phyloP scores from a whole-genome alignment of 2,797 vertebrate species.

The Danio albolineatus region DNA sequence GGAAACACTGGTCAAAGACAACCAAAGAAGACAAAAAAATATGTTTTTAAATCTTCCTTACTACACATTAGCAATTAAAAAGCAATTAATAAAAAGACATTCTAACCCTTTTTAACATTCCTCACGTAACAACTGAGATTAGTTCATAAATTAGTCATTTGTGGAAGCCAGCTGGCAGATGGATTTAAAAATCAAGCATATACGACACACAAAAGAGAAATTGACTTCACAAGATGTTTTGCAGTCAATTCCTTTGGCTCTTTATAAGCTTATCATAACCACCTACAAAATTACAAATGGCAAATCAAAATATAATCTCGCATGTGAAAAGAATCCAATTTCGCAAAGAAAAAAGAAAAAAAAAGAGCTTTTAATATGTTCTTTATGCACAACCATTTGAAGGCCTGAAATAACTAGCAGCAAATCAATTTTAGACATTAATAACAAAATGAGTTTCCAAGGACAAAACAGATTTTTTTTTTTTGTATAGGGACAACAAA shows the following conservation, averaged over 20 bases:
- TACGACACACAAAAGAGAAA: background rate
- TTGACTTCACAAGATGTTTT: slow-evolving; percentile 12
- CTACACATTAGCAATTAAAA: too few relatives aligned
- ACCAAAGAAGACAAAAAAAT: too few relatives aligned
- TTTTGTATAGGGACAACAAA: background rate
- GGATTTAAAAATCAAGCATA: background rate
- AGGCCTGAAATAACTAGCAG: slow-evolving; percentile 16
- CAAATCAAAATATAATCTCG: slow-evolving; percentile 29
- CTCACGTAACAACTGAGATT: background rate
- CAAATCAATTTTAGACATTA: slow-evolving; percentile 16
- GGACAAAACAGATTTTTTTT: slow-evolving; percentile 8
- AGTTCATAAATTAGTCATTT: background rate
- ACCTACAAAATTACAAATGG: slow-evolving; percentile 15
- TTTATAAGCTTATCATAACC: slow-evolving; percentile 4
- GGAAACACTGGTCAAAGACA: too few relatives aligned
- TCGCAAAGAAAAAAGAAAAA: background rate
- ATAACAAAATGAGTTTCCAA: slow-evolving; percentile 15
- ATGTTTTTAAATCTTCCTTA: too few relatives aligned
- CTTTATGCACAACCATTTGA: slow-evolving; percentile 5
- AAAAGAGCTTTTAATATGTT: slow-evolving; percentile 14
- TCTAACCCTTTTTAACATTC: background rate
- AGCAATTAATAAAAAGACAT: too few relatives aligned
- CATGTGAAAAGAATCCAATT: slow-evolving; percentile 34
- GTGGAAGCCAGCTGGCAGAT: background rate
- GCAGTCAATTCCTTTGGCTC: background rate